These are phyloP conservation scores for Leptinotarsa rubiginosa DNA, from an alignment of 2,888 invertebrate genomes.

Conservation along the genomic window DNA sequence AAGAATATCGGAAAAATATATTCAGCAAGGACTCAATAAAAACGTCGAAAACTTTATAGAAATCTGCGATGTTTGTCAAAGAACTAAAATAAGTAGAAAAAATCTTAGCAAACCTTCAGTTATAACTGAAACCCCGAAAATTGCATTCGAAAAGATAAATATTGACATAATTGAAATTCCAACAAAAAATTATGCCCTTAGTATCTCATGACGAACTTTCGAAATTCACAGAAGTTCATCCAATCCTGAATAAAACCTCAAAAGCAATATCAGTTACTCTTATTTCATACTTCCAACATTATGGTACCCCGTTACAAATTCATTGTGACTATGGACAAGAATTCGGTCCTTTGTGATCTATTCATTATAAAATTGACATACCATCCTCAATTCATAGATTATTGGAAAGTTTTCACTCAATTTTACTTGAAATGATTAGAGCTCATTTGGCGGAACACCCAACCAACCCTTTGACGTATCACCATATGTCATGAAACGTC, in stretches of 20 bases:
- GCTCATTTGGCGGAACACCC: constrained; percentile 24
- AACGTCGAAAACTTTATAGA: not conserved
- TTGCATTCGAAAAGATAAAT: not conserved
- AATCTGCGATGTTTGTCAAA: not conserved
- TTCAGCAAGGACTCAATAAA: not conserved
- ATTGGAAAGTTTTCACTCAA: constrained; percentile 33
- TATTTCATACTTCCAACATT: constrained; percentile 25
- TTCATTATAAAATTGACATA: constrained; percentile 26
- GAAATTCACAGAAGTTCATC: not conserved
- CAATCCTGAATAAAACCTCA: not conserved
- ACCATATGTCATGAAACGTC: constrained; percentile 25
- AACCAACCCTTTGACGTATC: constrained; percentile 33
- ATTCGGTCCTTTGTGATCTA: constrained; percentile 24
- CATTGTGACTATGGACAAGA: constrained; percentile 21
- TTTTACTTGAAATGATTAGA: constrained; percentile 39
- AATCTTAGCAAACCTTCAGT: not conserved
- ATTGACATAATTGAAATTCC: constrained; percentile 1
- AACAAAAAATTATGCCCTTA: not conserved
- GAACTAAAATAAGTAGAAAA: not conserved
- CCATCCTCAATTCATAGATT: no score
- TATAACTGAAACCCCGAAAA: not conserved
- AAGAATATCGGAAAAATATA: constrained; percentile 8
- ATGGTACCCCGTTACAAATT: constrained; percentile 21
- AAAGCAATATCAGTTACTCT: not conserved
- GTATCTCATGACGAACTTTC: not conserved